Base-by-base conservation (phyloP, 92 coral and sea anemone genomes). In the Muricea muricata region DNA sequence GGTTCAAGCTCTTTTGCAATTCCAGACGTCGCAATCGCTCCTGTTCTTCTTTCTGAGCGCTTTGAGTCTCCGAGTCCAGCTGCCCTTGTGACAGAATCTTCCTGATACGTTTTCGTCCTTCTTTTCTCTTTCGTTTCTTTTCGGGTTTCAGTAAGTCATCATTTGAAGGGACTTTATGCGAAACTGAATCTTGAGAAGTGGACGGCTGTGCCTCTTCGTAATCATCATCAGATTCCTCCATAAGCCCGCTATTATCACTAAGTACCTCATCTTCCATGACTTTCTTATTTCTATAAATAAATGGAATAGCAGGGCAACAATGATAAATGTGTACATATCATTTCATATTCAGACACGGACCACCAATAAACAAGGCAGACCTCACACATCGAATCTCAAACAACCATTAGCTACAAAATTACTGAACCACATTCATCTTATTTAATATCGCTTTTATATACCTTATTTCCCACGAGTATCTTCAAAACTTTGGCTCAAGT, bases 31-130 rank as follows among this genome's bases (percentile, higher is more conserved):
- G 87, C 0, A 96, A 63, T 12, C 99, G 84, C 33, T 96, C 99
- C 50, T 90, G 85, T 47, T 96, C 99, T 33, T 96, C 99, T 42
- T 90, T 85, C 67, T 96, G 99, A 0, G 99, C 99, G 23, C 92
- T 88, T 14, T 93, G 75, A 12, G 99, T 96, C 65, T 91, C 94
- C 17, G 89, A 80, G 8, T 93, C 94, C 0, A 96, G 91, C 58
- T 93, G 90, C 52, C 86, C 91, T 52, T 88, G 92, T 7, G 89
- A 87, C 21, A 96, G 42, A 48, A 96, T 96, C 71, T 89, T 85
- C n/a, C 99, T 84, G 74, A 96, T 96, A 18, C 87, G 91, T 56
- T 93, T 93, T 74, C 99, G 89, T 11, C 85, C 92, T 45, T 96
- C 97, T 42, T 79, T 42, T 12, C 68, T 63, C 56, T 86, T 89